Percentiles rank a stretch among this genome's conserved stretches.
Evolutionary conservation across 2,113 vertebrate species (phyloP).

Genomic region (Nerophis ophidion): DNA sequence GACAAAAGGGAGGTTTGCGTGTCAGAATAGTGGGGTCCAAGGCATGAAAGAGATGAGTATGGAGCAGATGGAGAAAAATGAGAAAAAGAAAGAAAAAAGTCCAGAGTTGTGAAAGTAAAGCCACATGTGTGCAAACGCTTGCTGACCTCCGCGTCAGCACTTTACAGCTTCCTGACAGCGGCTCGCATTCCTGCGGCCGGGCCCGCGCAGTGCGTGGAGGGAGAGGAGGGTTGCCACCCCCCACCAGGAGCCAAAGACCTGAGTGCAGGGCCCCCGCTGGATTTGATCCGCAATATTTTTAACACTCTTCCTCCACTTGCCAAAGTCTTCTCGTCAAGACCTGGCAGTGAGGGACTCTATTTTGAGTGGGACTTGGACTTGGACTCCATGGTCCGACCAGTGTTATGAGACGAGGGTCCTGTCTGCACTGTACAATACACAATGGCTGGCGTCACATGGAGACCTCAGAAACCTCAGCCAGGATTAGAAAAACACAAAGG

Average conservation of each 20-base stretch:
- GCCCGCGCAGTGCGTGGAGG: conserved; percentile 19
- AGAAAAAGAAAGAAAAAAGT: conserved; percentile 4
- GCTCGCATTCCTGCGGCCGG: conserved; percentile 66
- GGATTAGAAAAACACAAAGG: conserved; percentile 16
- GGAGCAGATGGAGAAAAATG: conserved; percentile 40
- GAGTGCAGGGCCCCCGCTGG: conserved; percentile 30
- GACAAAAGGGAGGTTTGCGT: background rate
- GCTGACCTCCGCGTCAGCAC: conserved; percentile 67
- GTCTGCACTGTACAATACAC: conserved; percentile 25
- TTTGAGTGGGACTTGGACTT: conserved; percentile 32
- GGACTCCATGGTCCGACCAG: conserved; percentile 28
- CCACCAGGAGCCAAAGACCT: conserved; percentile 42
- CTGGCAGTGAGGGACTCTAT: conserved; percentile 46
- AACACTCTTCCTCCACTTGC: conserved; percentile 39
- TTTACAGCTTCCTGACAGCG: conserved; percentile 67
- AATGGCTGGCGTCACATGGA: conserved; percentile 32
- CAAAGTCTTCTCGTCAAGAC: conserved; percentile 42
- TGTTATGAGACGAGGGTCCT: conserved; percentile 16
- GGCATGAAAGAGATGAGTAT: conserved; percentile 4
- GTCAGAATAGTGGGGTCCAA: conserved; percentile 18
- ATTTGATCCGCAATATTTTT: conserved; percentile 65
- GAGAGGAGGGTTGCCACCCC: conserved; percentile 22
- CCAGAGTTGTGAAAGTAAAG: conserved; percentile 62
- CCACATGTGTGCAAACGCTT: conserved; percentile 68
- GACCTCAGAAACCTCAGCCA: conserved; percentile 24